Percentiles rank a stretch among this genome's conserved stretches.
Evolutionary conservation across 2,113 vertebrate genomes (phyloP).

Genomic region (Candoia aspera): DNA sequence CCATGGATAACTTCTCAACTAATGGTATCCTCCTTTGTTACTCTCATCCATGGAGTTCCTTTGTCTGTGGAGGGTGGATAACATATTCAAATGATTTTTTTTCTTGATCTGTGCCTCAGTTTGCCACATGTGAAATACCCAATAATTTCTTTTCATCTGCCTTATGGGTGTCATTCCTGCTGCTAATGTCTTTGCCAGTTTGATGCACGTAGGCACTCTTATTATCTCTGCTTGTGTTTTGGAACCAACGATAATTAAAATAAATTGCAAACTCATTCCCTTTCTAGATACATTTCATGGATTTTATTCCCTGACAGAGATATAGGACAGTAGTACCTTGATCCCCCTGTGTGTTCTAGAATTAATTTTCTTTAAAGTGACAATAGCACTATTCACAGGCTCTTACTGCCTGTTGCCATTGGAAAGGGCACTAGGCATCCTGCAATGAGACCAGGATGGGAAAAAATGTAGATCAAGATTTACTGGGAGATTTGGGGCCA

Average conservation of each 20-base stretch:
- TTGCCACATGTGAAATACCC: background rate
- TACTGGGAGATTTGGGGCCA: background rate
- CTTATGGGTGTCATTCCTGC: background rate
- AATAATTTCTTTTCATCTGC: background rate
- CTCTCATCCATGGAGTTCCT: background rate
- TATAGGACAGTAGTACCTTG: constrained; percentile 15
- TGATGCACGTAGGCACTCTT: background rate
- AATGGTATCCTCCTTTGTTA: background rate
- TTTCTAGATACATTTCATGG: constrained; percentile 17
- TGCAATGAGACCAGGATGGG: background rate
- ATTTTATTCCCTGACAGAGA: constrained; percentile 14
- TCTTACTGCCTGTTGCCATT: background rate
- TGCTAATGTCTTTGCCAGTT: background rate
- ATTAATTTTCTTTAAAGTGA: constrained; percentile 25
- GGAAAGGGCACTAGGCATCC: background rate
- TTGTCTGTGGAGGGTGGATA: background rate
- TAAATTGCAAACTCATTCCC: constrained; percentile 20
- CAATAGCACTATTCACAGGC: background rate
- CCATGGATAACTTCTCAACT: background rate
- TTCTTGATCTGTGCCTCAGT: background rate
- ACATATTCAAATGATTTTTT: background rate
- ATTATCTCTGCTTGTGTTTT: constrained; percentile 24
- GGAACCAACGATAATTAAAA: constrained; percentile 40
- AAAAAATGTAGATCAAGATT: background rate
- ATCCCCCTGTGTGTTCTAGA: background rate